Base-by-base conservation (phyloP, 1,140 invertebrate species). In the Drosophila lini region DNA sequence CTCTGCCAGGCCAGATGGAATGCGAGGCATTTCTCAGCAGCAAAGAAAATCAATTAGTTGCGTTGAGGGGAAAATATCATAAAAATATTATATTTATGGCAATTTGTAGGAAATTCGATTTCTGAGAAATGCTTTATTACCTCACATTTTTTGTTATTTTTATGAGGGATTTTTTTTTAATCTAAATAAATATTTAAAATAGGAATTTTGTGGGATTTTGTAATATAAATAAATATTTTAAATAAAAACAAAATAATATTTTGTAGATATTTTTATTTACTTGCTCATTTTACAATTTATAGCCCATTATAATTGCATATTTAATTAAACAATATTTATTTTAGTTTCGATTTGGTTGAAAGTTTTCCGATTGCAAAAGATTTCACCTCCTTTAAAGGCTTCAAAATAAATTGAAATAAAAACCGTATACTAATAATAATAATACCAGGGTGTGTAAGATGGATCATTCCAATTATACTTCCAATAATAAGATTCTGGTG, bases 11-110 rank as follows among this genome's bases (percentile, higher is more conserved):
- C 6, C 61, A 52, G 31, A 10, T 36, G 42, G 62, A 69, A 67
- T 67, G 65, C 9, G 19, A n/a, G 32, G 42, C 45, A 68, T 67
- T 67, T 68, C 31, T 45, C 5, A 2, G 19, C 40, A 36, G 19
- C 34, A 55, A 55, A 45, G 62, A 65, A 64, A 65, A 65, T 41
- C 34, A 65, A 67, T 68, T 67, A 62, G 41, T 42, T 28, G n/a
- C 16, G 15, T 25, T n/a, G 52, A 55, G 19, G 32, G 19, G 13
- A 52, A 65, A 34, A 42, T 40, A 19, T 47, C 25, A 67, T 53
- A 41, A 48, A 16, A n/a, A 25, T 13, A 45, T 11, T 19, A 34
- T 64, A 48, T 67, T 65, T 61, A 67, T 48, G 32, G 60, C 25
- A 34, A 13, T 53, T 53, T 36, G 32, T 53, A 2, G 13, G 10